Evolutionary conservation across 2,888 invertebrate genomes (phyloP).

Genomic region (Willowsia nigromaculata): DNA sequence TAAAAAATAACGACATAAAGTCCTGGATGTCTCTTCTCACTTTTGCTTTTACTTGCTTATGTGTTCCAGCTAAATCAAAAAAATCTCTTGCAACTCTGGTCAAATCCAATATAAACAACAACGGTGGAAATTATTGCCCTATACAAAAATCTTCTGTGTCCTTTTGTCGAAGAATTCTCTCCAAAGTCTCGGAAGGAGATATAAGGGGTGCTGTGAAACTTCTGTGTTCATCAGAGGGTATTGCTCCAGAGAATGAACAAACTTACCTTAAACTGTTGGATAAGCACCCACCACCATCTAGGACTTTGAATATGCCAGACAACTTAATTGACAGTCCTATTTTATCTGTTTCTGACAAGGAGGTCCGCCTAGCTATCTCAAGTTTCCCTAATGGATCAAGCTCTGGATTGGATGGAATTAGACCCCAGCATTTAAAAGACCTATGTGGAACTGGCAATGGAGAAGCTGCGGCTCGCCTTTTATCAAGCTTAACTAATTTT

Average conservation of each 20-base stretch:
- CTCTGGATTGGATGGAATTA: conserved; percentile 40
- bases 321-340: too few relatives aligned
- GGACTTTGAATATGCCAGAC: too few relatives aligned
- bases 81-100: neutral
- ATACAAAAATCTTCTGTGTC: neutral
- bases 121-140: neutral
- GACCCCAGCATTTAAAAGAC: conserved; percentile 49
- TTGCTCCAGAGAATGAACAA: neutral
- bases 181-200: conserved; percentile 16
- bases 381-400: conserved; percentile 50
- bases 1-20: neutral
- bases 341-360: neutral
- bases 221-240: neutral
- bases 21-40: neutral
- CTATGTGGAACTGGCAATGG: neutral
- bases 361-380: neutral
- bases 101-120: neutral
- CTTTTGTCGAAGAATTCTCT: neutral
- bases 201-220: neutral
- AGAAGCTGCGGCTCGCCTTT: neutral
- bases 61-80: neutral
- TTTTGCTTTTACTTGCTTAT: neutral
- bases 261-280: neutral
- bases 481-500: neutral
- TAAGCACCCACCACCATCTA: neutral